Conservation (phyloP, 2,888 invertebrate genomes). For the Allophyes oxyacanthae region DNA sequence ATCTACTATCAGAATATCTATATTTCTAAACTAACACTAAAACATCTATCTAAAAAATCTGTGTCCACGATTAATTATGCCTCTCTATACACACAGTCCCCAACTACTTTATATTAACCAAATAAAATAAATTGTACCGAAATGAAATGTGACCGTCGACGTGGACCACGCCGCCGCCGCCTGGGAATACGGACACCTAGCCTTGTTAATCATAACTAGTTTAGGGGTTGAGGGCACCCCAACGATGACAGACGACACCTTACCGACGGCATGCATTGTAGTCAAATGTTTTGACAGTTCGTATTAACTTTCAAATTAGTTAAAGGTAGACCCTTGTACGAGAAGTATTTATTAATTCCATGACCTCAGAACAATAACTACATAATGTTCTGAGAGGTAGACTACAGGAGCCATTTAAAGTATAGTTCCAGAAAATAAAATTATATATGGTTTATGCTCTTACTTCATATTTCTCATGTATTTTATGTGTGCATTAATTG, state of each 20-base stretch:
- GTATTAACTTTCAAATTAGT: constrained; percentile 38
- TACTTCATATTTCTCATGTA: no score
- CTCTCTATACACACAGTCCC: constrained; percentile 12
- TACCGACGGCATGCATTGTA: constrained; percentile 22
- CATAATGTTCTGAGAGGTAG: no score
- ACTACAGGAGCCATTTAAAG: no score
- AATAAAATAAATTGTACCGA: constrained; percentile 53
- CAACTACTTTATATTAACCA: constrained; percentile 27
- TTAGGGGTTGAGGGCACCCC: constrained; percentile 54
- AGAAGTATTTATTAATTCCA: no score
- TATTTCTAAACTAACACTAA: no score
- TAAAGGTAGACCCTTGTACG: no score
- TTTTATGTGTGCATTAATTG: no score
- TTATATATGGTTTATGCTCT: no score
- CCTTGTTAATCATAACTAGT: constrained; percentile 67
- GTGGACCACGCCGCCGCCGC: constrained; percentile 26
- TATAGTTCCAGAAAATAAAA: no score
- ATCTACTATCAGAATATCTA: no score
- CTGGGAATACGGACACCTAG: constrained; percentile 49
- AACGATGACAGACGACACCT: constrained; percentile 48
- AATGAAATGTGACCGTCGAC: constrained; percentile 48
- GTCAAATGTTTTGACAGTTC: constrained; percentile 51
- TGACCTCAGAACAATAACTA: no score
- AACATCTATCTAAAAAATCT: no score
- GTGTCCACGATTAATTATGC: constrained; percentile 13